Conservation (phyloP, 2,797 vertebrate genomes). For the Catharus ustulatus region DNA sequence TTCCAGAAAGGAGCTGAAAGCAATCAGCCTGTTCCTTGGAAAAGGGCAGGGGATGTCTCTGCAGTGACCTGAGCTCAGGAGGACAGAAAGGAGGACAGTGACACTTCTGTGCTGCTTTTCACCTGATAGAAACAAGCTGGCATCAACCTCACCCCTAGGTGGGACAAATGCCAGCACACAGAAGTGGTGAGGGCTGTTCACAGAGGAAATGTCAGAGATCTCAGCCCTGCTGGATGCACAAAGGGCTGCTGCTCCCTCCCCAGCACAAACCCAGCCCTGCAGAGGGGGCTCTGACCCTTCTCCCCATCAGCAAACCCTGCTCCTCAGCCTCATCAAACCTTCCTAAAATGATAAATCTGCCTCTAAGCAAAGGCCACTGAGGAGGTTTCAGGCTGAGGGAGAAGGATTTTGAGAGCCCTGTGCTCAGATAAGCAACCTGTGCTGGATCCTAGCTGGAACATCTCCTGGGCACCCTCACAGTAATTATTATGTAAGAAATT, state of each 20-base stretch:
- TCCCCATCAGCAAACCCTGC: not conserved
- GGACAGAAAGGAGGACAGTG: not conserved
- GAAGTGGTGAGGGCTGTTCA: not conserved
- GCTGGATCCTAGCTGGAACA: not conserved
- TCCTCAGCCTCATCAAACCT: not conserved
- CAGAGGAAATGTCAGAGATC: not conserved
- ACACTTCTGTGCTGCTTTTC: not conserved
- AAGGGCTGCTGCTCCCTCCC: not conserved
- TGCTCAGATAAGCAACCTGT: not conserved
- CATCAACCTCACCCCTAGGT: not conserved
- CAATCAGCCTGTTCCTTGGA: not conserved
- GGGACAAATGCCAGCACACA: not conserved
- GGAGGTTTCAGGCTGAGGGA: not conserved
- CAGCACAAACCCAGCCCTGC: not conserved
- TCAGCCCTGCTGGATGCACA: not conserved
- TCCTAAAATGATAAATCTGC: not conserved
- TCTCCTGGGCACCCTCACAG: not conserved
- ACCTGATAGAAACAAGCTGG: not conserved
- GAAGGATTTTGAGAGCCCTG: not conserved
- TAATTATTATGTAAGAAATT: slow-evolving; percentile 16
- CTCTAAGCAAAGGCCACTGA: not conserved
- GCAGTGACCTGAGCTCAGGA: not conserved
- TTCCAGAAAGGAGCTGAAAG: not conserved
- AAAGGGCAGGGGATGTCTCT: not conserved
- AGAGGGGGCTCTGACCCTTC: not conserved